phyloP scores from a whole-genome alignment of 2,888 invertebrate species.

The Miltochrista miniata region DNA sequence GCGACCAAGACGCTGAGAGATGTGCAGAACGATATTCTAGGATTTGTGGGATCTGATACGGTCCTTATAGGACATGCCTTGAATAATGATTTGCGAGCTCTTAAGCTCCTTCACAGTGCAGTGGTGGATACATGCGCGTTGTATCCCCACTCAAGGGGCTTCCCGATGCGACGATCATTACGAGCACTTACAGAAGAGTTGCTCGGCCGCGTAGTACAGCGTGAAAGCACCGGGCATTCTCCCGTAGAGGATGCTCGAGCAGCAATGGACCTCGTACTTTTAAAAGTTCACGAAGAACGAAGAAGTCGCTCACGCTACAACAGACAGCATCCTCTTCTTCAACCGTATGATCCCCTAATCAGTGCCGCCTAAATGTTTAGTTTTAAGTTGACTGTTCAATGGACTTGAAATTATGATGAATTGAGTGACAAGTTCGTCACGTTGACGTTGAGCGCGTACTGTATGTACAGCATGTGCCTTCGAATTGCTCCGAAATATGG shows the following conservation, averaged over 20 bases:
- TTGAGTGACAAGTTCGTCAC: slow-evolving; percentile 68
- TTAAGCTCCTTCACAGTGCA: slow-evolving; percentile 91
- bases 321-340: slow-evolving; percentile 59
- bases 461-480: slow-evolving; percentile 76
- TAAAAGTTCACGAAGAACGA: slow-evolving; percentile 83
- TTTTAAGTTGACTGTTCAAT: slow-evolving; percentile 58
- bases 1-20: slow-evolving; percentile 88
- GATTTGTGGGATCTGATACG: slow-evolving; percentile 91
- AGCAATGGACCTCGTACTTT: slow-evolving; percentile 94
- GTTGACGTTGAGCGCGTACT: slow-evolving; percentile 81
- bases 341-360: slow-evolving; percentile 75
- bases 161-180: slow-evolving; percentile 92
- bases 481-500: slow-evolving; percentile 70
- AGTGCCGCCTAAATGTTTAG: slow-evolving; percentile 70
- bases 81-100: slow-evolving; percentile 95
- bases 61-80: slow-evolving; percentile 97
- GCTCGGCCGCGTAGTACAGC: slow-evolving; percentile 93
- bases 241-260: slow-evolving; percentile 96
- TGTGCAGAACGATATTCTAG: slow-evolving; percentile 93
- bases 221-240: slow-evolving; percentile 89
- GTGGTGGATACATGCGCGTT: slow-evolving; percentile 95
- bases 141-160: slow-evolving; percentile 94
- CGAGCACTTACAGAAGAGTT: slow-evolving; percentile 89
- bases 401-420: slow-evolving; percentile 43
- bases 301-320: slow-evolving; percentile 49